Conservation (phyloP, 2,113 vertebrate species). For the Zosterops pallidus region DNA sequence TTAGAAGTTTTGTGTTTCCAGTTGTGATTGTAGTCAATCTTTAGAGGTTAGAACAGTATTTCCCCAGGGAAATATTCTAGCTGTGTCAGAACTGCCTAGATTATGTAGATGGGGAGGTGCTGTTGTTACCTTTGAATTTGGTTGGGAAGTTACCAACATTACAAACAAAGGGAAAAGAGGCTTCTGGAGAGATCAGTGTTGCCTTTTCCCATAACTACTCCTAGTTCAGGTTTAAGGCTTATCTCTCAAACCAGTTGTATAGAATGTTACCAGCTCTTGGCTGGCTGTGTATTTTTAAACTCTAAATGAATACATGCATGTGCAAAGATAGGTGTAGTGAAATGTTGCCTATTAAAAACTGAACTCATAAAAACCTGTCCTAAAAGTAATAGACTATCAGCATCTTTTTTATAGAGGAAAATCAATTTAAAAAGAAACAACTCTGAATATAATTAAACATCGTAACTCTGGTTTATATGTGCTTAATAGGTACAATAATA, state of each 20-base stretch:
- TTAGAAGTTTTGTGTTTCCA: background rate
- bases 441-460: slow-evolving; percentile 50
- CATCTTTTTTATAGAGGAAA: slow-evolving; percentile 46
- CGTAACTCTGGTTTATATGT: slow-evolving; percentile 50
- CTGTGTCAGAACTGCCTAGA: background rate
- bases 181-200: background rate
- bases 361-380: slow-evolving; percentile 38
- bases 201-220: background rate
- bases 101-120: rapidly evolving
- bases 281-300: background rate
- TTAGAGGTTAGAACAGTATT: background rate
- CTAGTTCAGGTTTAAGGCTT: background rate
- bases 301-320: background rate
- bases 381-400: slow-evolving; percentile 42
- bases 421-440: slow-evolving; percentile 44
- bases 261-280: background rate
- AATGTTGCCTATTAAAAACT: slow-evolving; percentile 46
- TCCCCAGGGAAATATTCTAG: background rate
- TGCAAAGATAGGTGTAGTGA: background rate
- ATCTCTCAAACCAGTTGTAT: background rate
- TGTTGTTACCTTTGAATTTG: background rate
- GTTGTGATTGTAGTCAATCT: background rate
- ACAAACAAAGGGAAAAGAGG: background rate
- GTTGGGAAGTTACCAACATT: background rate
- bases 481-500: slow-evolving; percentile 60